Conservation (phyloP, 1,140 invertebrate genomes). For the Dendrolimus punctatus region DNA sequence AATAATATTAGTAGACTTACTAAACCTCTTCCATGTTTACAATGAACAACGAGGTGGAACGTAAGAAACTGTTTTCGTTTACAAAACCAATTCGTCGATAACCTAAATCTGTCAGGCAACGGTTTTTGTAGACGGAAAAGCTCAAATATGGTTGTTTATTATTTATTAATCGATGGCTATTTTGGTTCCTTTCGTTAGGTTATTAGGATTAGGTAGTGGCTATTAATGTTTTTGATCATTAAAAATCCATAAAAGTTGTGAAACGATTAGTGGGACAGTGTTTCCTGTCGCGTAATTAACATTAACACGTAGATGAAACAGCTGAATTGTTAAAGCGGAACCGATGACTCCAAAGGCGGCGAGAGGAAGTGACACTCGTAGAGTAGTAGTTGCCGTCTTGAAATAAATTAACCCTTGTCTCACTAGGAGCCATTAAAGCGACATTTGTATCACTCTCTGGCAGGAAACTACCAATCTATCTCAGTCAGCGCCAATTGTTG, state of each 20-base stretch:
- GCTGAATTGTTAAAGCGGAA: constrained; percentile 3
- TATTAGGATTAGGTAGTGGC: neutral
- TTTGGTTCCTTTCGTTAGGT: too few species aligned
- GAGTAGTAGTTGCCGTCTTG: constrained; percentile 23
- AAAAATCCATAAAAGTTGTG: constrained; percentile 1
- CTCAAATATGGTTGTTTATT: too few species aligned
- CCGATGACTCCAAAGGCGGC: neutral
- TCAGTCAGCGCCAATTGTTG: constrained; percentile 33
- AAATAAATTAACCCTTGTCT: constrained; percentile 40
- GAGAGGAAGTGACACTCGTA: constrained; percentile 19
- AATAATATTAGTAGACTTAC: too few species aligned
- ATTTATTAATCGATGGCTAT: too few species aligned
- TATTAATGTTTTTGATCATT: neutral
- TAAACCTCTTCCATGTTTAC: too few species aligned
- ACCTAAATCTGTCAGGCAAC: too few species aligned
- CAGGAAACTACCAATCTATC: constrained; percentile 43
- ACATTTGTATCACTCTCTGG: constrained; percentile 38
- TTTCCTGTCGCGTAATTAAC: neutral
- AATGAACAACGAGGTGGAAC: too few species aligned
- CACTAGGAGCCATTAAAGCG: constrained; percentile 29
- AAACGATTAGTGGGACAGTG: constrained; percentile 3
- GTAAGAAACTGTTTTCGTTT: too few species aligned
- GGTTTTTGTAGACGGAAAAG: too few species aligned
- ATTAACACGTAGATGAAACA: neutral
- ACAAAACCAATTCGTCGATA: too few species aligned